Evolutionary conservation across 2,113 vertebrate species (phyloP), one percentile per base, ranked within the genome.

Genomic region (Centropus bengalensis): DNA sequence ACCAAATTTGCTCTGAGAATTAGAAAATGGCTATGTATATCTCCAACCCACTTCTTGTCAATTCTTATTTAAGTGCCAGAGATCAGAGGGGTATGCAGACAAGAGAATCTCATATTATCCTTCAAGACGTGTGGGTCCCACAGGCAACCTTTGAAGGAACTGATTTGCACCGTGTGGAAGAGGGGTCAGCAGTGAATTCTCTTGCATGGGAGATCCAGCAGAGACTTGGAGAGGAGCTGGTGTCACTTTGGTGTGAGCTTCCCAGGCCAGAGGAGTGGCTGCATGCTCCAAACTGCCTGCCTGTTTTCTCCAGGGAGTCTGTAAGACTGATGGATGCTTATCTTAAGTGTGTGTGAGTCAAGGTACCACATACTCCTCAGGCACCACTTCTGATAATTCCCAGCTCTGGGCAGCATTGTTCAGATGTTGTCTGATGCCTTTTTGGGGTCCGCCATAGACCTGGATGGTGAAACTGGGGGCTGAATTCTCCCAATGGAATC

Each of bases 191-290:
- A 24, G 28, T 3, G 19, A 49, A 27, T 7, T 17, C 55, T 24
- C 2, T 32, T 63, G 32, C 23, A 12, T 3, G 6, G 21, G 30
- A 11, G 15, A 11, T 0, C 1, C 36, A 28, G 21, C 0, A 1
- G 14, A 18, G 6, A 22, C 6, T 2, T 10, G 33, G 55, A 18
- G 14, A 33, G 32, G 45, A 51, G 28, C 73, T 7, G 12, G 27
- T 21, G 20, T 10, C 40, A 7, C 38, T 15, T 45, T 12, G 26
- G 4, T 20, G 28, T 33, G 5, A 24, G 38, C 22, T 63, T n/a
- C 38, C 23, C 16, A 5, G 32, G 67, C 28, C 30, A 12, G 38
- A 68, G 54, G 42, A 58, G 83, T 17, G 47, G 42, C 55, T 87
- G 36, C 32, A 3, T 0, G 0, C 8, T 26, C 32, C 44, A 75